Evolutionary conservation across 1,140 invertebrate genomes (phyloP), one percentile per base, ranked within the genome.

Genomic region (Pygmarrhopalites habei): DNA sequence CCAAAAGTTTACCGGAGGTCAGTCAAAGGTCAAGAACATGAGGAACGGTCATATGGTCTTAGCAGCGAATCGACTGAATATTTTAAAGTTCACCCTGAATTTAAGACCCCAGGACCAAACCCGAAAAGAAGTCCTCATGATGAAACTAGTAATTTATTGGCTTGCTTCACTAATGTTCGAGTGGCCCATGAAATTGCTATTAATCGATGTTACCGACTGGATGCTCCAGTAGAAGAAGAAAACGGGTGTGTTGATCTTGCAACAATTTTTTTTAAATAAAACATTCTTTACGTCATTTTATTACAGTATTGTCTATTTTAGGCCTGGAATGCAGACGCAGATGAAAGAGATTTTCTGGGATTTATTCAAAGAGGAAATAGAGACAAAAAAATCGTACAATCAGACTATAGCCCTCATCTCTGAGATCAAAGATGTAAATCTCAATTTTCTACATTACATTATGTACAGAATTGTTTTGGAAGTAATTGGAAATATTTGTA

Each of bases 121-220:
- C 56, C 41, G 7, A 5, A 58, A 25, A n/a, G 56, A 23, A 58
- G 43, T 26, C 56, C 56, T 43, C 56, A 58, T 44, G 39, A 94
- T 70, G 89, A 96, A 75, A 86, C 96, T 26, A 86, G 92, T 79
- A 86, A 87, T 73, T 89, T 90, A 53, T 86, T 90, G 1, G 89
- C 90, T 76, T 87, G 88, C 28, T 86, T 96, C 75, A 84, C 86
- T 69, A 92, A 96, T 72, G 95, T 97, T 91, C 85, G 85, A 23
- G 75, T 98, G 14, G 91, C 92, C 7, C 94, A 98, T 78, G 92
- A 97, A 78, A 96, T 97, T 69, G 92, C 91, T 7, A 84, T 97
- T 29, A 88, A 96, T 76, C 84, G 88, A 66, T 87, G 95, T 72
- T 97, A 96, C 73, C 86, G 88, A 72, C 74, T 97, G 53, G 83